Base-by-base conservation (phyloP, 1,140 invertebrate species). In the Musca vetustissima region DNA sequence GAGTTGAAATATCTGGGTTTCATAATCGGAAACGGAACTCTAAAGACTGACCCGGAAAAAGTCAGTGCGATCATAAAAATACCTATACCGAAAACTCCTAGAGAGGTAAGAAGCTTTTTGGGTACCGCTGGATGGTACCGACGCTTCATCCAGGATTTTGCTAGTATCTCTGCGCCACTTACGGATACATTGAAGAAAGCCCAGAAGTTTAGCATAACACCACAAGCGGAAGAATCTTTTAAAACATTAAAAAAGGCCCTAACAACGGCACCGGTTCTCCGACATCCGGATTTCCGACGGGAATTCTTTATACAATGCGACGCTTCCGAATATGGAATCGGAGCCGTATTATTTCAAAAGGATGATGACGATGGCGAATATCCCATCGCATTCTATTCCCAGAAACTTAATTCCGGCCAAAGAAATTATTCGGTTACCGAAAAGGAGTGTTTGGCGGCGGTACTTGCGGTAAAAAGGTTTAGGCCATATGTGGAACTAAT, bases 371-470 rank as follows among this genome's bases (percentile, higher is more conserved):
- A 24, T 24, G 15, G 22, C 14, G 55, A 59, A 15, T 11, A 59
- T 24, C 55, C 55, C 22, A 59, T 59, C 22, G 55, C 55, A n/a
- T 24, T 66, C 55, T 68, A 28, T n/a, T 66, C 64, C 6, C 48
- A 57, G 15, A 70, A 70, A 28, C 61, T 70, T 1, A 70, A 50
- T 14, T 55, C 15, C 2, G 7, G 66, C 13, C 64, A 61, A 28
- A 15, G 61, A 15, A 71, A 69, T 59, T 69, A 66, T 36, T 69
- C 25, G 6, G 70, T 69, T 0, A 69, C 70, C 4, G 64, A 69
- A 55, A 32, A 50, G n/a, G 67, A 66, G 28, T 70, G 65, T 47
- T 55, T 70, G 17, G 69, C 69, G 11, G 69, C 55, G 4, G 53
- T 71, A 17, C 52, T 52, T 21, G 28, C 28, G 3, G 28, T 28